Evolutionary conservation across 2,113 vertebrate species (phyloP), one percentile per base, ranked within the genome.

Genomic region (Gnathochromis pfefferi): DNA sequence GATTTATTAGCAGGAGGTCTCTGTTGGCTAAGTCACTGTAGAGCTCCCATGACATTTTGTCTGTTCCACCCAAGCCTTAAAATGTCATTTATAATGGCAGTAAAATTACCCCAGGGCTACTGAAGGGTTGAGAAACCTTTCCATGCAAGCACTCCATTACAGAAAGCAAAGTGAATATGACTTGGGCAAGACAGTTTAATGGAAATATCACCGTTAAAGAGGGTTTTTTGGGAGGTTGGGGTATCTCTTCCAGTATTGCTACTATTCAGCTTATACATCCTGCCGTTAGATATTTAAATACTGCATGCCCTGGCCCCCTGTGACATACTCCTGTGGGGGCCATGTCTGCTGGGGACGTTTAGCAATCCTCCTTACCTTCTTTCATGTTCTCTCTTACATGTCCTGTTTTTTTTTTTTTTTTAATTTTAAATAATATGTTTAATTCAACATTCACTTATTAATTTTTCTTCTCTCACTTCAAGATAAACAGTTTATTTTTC

Each of bases 81-180:
- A 93, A 95, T 88, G 86, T 89, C 86, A 92, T 87, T 92, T 81
- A 85, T 92, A 91, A 88, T 80, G 75, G 78, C 83, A 80, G 81
- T 88, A 81, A 92, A 91, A 94, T 92, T 86, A 91, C 85, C 85
- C 85, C 7, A 40, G 75, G 84, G 87, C 85, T 87, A 87, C 65
- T 23, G 60, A 85, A 53, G 84, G 84, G 53, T 40, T 40, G 55
- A 26, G 88, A 91, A 80, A 84, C 85, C 55, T 87, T 47, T 75
- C 63, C 60, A 83, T 83, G 70, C 53, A 5, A 81, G 54, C 45
- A 53, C 80, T 89, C 86, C 17, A 88, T 90, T 92, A 89, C 40
- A 47, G 63, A 53, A 80, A 51, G 65, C 35, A 82, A 82, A 92
- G 63, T 80, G 85, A 87, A 86, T 79, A 84, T 85, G 53, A 84